Percentiles rank a stretch among this genome's conserved stretches.
phyloP scores from a whole-genome alignment of 2,797 vertebrate species.

The Sebastiscus albofasciatus region DNA sequence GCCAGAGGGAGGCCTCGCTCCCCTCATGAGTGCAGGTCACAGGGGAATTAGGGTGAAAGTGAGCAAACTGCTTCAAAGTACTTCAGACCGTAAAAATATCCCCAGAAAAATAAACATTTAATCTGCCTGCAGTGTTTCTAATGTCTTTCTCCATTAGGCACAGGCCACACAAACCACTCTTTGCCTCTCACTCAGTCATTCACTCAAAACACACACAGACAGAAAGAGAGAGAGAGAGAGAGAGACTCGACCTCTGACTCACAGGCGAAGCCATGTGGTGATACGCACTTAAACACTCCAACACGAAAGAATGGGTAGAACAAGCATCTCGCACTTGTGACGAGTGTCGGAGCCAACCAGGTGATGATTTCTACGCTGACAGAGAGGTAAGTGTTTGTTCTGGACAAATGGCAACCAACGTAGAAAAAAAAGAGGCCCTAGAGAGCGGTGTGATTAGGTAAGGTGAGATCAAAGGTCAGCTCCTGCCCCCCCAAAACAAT shows the following conservation, averaged over 20 bases:
- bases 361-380: conserved; percentile 70
- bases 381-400: conserved; percentile 56
- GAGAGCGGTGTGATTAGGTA: conserved; percentile 13
- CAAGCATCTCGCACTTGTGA: conserved; percentile 45
- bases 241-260: conserved; percentile 43
- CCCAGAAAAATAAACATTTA: conserved; percentile 77
- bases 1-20: conserved; percentile 16
- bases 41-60: conserved; percentile 57
- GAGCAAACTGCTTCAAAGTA: conserved; percentile 77
- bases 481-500: conserved; percentile 35
- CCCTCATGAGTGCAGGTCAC: conserved; percentile 25
- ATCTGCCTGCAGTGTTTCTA: conserved; percentile 61
- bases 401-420: conserved; percentile 49
- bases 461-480: conserved; percentile 43
- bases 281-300: conserved; percentile 3
- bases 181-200: conserved; percentile 19
- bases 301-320: conserved; percentile 47
- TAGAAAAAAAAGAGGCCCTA: background rate
- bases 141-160: conserved; percentile 65
- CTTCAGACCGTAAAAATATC: conserved; percentile 73
- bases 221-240: background rate
- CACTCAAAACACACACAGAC: conserved; percentile 22
- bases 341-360: conserved; percentile 33
- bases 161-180: conserved; percentile 40
- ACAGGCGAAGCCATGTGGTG: conserved; percentile 28